Conservation (phyloP, 2,888 invertebrate genomes). For the Eristalis intricaria region DNA sequence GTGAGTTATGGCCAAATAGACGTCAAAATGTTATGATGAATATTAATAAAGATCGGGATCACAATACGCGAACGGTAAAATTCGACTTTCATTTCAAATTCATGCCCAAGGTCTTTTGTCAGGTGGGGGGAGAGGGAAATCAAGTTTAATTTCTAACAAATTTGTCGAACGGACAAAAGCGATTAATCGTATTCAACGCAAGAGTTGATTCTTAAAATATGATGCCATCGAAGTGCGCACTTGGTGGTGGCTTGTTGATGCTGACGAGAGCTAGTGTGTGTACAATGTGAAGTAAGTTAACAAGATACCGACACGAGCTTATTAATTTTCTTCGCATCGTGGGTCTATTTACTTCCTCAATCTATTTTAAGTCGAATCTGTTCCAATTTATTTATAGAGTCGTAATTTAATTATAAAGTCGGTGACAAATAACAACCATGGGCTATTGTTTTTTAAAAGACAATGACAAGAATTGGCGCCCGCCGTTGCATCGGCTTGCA, state of each 20-base stretch:
- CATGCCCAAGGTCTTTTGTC: not conserved
- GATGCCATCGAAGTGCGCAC: not conserved
- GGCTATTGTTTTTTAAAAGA: too few species aligned
- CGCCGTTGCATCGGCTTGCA: too few species aligned
- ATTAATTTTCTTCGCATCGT: too few species aligned
- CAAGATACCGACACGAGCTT: too few species aligned
- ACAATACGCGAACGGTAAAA: not conserved
- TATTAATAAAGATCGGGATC: not conserved
- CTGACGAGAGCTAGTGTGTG: too few species aligned
- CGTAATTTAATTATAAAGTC: too few species aligned
- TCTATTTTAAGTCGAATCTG: too few species aligned
- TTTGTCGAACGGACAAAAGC: not conserved
- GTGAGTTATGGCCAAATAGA: not conserved
- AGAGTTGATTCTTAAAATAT: not conserved
- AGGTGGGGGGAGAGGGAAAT: not conserved
- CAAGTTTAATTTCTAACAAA: not conserved
- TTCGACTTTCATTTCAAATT: not conserved
- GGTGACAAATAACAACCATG: too few species aligned
- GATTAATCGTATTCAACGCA: not conserved
- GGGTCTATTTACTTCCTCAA: too few species aligned
- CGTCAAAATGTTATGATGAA: not conserved
- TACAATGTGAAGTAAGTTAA: too few species aligned
- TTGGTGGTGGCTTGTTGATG: not conserved
- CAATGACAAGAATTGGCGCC: too few species aligned
- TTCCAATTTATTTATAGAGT: too few species aligned